phyloP scores from a whole-genome alignment of 2,113 vertebrate genomes.

The Osmerus mordax region DNA sequence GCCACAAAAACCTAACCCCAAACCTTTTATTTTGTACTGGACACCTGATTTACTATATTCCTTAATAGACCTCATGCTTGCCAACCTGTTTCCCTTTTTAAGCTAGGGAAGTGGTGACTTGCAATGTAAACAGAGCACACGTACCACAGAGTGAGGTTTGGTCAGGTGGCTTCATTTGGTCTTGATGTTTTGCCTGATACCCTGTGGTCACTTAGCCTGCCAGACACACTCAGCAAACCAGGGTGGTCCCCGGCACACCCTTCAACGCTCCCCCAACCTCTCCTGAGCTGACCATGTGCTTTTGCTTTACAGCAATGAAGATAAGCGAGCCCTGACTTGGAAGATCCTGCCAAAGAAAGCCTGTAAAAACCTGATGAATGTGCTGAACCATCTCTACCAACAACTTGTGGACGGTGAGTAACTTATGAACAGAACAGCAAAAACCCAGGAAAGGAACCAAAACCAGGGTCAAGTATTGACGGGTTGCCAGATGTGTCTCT shows the following conservation, averaged over 20 bases:
- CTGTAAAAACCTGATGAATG: constrained; percentile 95
- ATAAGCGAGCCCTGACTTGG: constrained; percentile 90
- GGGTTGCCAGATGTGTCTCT: too few relatives aligned
- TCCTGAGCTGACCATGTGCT: constrained; percentile 17
- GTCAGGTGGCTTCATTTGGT: too few relatives aligned
- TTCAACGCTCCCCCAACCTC: background rate
- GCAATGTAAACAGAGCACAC: too few relatives aligned
- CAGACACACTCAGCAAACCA: background rate
- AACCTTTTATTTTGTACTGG: too few relatives aligned
- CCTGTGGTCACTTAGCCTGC: background rate
- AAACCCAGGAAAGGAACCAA: background rate
- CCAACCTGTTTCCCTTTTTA: too few relatives aligned
- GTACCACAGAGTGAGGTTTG: too few relatives aligned
- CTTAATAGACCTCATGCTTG: too few relatives aligned
- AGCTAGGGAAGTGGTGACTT: too few relatives aligned
- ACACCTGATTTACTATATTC: too few relatives aligned
- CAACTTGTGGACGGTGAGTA: constrained; percentile 90
- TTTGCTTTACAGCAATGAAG: constrained; percentile 80
- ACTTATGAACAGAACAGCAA: constrained; percentile 1
- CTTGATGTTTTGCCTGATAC: too few relatives aligned
- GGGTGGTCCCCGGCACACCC: background rate
- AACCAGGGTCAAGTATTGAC: background rate
- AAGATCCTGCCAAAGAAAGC: constrained; percentile 98
- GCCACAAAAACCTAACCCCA: too few relatives aligned
- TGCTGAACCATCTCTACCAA: constrained; percentile 85